Percentiles rank a stretch among this genome's conserved stretches.
Conservation (phyloP, 2,113 vertebrate genomes). For the Peromyscus leucopus region DNA sequence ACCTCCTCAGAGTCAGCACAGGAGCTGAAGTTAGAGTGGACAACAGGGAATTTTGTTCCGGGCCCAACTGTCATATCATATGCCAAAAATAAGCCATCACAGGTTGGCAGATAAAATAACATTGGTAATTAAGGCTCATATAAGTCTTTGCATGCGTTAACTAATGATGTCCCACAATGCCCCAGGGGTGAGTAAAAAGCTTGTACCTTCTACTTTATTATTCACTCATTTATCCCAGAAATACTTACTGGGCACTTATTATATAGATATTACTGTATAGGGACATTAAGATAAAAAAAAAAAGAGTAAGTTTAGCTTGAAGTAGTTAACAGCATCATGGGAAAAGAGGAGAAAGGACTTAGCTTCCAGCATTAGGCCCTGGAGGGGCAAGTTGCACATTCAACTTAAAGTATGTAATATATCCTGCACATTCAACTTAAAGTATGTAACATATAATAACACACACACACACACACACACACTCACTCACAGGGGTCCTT, state of each 20-base stretch:
- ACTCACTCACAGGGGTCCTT: neutral
- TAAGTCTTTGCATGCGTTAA: conserved; percentile 45
- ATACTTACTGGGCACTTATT: conserved; percentile 47
- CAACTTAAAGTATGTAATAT: rapidly evolving
- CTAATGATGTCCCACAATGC: conserved; percentile 53
- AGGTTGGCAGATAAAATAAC: conserved; percentile 75
- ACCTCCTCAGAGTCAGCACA: neutral
- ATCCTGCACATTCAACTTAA: rapidly evolving
- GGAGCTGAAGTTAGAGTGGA: conserved; percentile 49
- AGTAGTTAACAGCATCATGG: neutral
- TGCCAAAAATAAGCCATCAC: conserved; percentile 54
- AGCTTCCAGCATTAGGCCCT: neutral
- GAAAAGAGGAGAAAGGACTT: neutral
- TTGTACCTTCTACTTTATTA: conserved; percentile 49
- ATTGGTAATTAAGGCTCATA: conserved; percentile 72
- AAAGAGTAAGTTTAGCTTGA: neutral
- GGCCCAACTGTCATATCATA: neutral
- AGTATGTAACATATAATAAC: rapidly evolving
- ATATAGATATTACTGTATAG: neutral
- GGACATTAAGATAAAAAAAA: neutral
- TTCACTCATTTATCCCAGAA: conserved; percentile 45
- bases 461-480: neutral
- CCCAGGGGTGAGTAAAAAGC: conserved; percentile 1
- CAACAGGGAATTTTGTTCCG: conserved; percentile 61
- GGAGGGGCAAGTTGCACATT: rapidly evolving